phyloP scores from a whole-genome alignment of 2,888 invertebrate species.

The Helleia helle region DNA sequence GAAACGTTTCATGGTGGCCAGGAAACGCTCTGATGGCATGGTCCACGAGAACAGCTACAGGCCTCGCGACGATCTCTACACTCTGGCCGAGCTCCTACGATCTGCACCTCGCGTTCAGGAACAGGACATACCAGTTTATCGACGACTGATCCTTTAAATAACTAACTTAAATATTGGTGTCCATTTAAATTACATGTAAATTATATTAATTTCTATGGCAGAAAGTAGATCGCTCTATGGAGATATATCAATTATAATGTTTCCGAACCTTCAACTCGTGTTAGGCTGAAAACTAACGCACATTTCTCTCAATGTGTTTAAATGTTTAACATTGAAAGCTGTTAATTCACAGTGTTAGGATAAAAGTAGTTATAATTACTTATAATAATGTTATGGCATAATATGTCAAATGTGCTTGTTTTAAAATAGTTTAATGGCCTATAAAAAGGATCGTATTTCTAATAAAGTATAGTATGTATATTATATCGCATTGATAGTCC shows the following conservation, averaged over 20 bases:
- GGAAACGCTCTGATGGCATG: conserved; percentile 64
- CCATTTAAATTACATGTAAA: conserved; percentile 20
- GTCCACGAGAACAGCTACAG: conserved; percentile 58
- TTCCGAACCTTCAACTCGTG: too few species aligned
- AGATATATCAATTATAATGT: too few species aligned
- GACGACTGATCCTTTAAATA: conserved; percentile 75
- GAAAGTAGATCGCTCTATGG: not conserved
- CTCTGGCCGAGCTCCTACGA: conserved; percentile 72
- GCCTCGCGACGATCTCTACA: conserved; percentile 74
- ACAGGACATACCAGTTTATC: conserved; percentile 74
- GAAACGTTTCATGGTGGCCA: conserved; percentile 77
- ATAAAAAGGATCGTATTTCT: not conserved
- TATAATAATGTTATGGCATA: too few species aligned
- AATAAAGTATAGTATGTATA: conserved; percentile 1
- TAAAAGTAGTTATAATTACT: not conserved
- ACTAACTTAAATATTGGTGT: conserved; percentile 21
- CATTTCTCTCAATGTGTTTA: not conserved
- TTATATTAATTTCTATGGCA: conserved; percentile 10
- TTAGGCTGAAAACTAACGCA: not conserved
- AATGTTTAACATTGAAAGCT: not conserved
- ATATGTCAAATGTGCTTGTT: too few species aligned
- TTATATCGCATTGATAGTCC: conserved; percentile 13
- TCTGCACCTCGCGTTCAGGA: conserved; percentile 68
- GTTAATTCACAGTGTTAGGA: conserved; percentile 6
- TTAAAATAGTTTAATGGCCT: conserved; percentile 1